Conservation (phyloP, 2,797 vertebrate genomes). For the Synanceia verrucosa region DNA sequence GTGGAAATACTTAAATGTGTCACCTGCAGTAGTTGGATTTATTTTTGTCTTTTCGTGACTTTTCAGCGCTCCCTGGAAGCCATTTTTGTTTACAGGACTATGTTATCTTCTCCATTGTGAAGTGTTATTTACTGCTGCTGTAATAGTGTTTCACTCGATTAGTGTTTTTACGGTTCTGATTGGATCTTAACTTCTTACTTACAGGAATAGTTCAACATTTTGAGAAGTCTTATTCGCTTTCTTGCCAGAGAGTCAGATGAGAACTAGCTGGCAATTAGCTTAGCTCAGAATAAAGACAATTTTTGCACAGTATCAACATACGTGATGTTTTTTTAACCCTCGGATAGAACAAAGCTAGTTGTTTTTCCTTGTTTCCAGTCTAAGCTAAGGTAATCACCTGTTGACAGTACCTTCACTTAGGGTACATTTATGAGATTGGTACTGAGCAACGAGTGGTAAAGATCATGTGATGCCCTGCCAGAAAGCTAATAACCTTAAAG, state of each 20-base stretch:
- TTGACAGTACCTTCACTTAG: background rate
- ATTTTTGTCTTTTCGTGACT: constrained; percentile 23
- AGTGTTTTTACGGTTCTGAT: background rate
- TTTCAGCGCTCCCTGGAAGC: background rate
- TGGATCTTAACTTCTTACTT: background rate
- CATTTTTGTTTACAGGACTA: background rate
- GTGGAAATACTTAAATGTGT: constrained; percentile 36
- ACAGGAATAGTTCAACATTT: background rate
- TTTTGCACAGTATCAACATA: background rate
- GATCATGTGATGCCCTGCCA: background rate
- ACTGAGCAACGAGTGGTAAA: background rate
- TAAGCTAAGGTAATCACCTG: background rate
- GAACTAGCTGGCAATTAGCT: background rate
- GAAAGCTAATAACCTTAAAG: background rate
- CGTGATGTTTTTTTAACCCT: background rate
- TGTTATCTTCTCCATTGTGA: background rate
- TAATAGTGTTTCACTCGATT: background rate
- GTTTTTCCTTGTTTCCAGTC: background rate
- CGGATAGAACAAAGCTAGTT: background rate
- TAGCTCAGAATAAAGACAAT: background rate
- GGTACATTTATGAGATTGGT: background rate
- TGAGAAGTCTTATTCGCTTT: background rate
- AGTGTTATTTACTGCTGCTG: background rate
- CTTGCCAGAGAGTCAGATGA: background rate
- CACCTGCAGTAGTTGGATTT: constrained; percentile 46